Conservation (phyloP, 1,140 invertebrate species). For the Neodiprion virginianus region DNA sequence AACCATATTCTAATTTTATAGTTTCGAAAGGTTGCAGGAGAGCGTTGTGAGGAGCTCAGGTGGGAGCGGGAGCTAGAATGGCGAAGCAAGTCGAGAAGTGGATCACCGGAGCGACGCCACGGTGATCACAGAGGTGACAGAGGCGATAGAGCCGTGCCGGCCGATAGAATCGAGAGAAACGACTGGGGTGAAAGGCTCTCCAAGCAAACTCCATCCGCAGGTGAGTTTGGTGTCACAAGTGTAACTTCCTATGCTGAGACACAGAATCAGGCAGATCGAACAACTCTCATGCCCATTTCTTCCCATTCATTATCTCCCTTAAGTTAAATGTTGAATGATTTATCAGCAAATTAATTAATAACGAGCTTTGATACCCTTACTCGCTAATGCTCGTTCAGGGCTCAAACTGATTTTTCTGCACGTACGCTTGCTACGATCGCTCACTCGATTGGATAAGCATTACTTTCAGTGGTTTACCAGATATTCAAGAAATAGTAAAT, state of each 20-base stretch:
- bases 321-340: no score
- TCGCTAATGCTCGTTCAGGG: no score
- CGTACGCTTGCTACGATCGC: no score
- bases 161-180: slow-evolving; percentile 8
- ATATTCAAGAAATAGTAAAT: no score
- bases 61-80: slow-evolving; percentile 62
- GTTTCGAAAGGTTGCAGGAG: slow-evolving; percentile 65
- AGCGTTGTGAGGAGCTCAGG: slow-evolving; percentile 59
- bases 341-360: no score
- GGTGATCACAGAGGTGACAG: slow-evolving; percentile 27
- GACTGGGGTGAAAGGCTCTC: slow-evolving; percentile 13
- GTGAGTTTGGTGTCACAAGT: background rate
- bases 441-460: no score
- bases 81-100: slow-evolving; percentile 58
- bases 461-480: no score
- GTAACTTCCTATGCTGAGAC: background rate
- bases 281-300: no score
- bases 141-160: slow-evolving; percentile 23
- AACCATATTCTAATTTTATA: slow-evolving; percentile 60
- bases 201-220: background rate
- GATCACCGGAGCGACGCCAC: slow-evolving; percentile 53
- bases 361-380: no score
- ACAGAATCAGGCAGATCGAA: no score
- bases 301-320: no score
- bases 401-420: no score